phyloP scores from a whole-genome alignment of 1,140 invertebrate species.

The Camponotus floridanus region DNA sequence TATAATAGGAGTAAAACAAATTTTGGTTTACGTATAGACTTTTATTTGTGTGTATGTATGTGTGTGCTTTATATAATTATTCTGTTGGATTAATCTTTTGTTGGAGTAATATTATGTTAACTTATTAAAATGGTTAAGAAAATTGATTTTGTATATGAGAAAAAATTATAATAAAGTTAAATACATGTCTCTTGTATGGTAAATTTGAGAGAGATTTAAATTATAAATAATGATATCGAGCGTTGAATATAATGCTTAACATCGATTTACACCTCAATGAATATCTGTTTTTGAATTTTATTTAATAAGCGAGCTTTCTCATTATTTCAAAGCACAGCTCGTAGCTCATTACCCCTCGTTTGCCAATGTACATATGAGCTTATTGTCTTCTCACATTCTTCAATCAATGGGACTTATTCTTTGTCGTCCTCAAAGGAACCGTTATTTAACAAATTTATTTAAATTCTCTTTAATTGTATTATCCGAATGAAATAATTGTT shows the following conservation, averaged over 20 bases:
- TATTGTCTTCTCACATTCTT: conserved; percentile 31
- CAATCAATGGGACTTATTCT: conserved; percentile 31
- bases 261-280: not conserved
- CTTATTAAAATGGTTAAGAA: not conserved
- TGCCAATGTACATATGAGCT: conserved; percentile 23
- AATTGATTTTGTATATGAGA: not conserved
- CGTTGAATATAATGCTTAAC: not conserved
- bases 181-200: not conserved
- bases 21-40: not conserved
- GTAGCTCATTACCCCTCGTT: conserved; percentile 17
- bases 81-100: not conserved
- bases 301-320: not conserved
- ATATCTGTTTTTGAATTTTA: conserved; percentile 6
- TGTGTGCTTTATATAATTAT: not conserved
- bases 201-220: not conserved
- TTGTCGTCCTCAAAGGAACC: conserved; percentile 5
- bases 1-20: not conserved
- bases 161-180: not conserved
- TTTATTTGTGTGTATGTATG: not conserved
- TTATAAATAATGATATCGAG: not conserved
- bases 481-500: not conserved
- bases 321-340: not conserved
- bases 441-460: not conserved
- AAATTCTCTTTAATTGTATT: not conserved
- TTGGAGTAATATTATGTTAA: too few relatives aligned